These are phyloP conservation scores for Caenorhabditis japonica DNA, from an alignment of 2,888 invertebrate genomes.

Conservation along the genomic window DNA sequence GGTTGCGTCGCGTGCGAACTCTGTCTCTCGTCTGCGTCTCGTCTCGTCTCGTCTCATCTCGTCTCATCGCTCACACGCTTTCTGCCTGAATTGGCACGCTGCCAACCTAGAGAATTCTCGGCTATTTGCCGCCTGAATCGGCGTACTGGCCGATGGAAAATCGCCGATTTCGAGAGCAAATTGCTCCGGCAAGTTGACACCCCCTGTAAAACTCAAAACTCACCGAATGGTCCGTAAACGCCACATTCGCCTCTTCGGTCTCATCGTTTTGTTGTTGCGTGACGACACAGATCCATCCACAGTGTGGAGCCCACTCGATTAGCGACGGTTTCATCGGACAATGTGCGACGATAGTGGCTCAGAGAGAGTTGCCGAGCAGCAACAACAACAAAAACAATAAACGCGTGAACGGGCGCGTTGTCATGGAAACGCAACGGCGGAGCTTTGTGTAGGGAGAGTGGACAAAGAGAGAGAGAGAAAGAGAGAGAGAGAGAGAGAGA, in stretches of 20 bases:
- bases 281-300: constrained; percentile 36
- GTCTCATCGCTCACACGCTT: too few relatives aligned
- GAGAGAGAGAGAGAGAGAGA: not conserved
- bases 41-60: not conserved
- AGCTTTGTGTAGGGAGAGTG: not conserved
- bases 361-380: not conserved
- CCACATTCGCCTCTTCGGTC: constrained; percentile 19
- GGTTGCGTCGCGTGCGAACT: too few relatives aligned
- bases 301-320: constrained; percentile 50
- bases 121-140: too few relatives aligned
- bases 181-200: too few relatives aligned
- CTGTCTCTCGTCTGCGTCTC: too few relatives aligned
- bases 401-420: constrained; percentile 1
- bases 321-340: constrained; percentile 22
- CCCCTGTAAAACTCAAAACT: constrained; percentile 7
- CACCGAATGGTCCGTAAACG: constrained; percentile 52
- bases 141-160: too few relatives aligned
- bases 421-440: constrained; percentile 3
- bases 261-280: constrained; percentile 13
- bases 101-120: too few relatives aligned
- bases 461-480: constrained; percentile 4
- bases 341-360: constrained; percentile 1
- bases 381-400: constrained; percentile 17
- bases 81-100: too few relatives aligned
- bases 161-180: too few relatives aligned